Percentiles rank a stretch among this genome's conserved stretches.
Evolutionary conservation across 2,797 vertebrate species (phyloP).

Genomic region (Helicolenus hilgendorfi): DNA sequence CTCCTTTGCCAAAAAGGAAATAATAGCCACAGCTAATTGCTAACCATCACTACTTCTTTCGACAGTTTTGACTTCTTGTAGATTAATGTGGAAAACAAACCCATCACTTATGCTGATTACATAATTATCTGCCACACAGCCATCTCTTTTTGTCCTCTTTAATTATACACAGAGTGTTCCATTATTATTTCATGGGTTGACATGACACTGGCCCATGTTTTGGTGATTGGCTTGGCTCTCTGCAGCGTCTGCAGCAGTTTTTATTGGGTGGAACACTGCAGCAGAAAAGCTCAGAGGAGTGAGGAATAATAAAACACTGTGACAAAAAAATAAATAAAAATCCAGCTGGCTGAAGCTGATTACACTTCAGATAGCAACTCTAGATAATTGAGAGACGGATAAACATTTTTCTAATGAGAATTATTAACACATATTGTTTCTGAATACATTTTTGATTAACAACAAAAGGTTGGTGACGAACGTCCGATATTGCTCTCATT

Average conservation of each 20-base stretch:
- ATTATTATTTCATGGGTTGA: neutral
- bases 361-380: neutral
- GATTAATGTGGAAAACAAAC: neutral
- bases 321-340: neutral
- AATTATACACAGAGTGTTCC: neutral
- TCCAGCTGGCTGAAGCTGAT: neutral
- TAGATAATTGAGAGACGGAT: neutral
- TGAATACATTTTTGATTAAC: neutral
- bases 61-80: neutral
- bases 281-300: neutral
- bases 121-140: neutral
- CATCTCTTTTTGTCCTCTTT: neutral
- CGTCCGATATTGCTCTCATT: constrained; percentile 4
- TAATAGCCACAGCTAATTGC: neutral
- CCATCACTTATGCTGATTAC: neutral
- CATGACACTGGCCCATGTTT: neutral
- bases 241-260: neutral
- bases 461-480: neutral
- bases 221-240: neutral
- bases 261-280: neutral
- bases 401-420: constrained; percentile 6
- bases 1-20: neutral
- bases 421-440: neutral
- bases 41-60: neutral
- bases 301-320: neutral